A percentile compares a stretch with the other conserved stretches of the same genome.
These are phyloP conservation scores for Bathynomus jamesi DNA, from an alignment of 1,140 invertebrate species.

Conservation along the genomic window DNA sequence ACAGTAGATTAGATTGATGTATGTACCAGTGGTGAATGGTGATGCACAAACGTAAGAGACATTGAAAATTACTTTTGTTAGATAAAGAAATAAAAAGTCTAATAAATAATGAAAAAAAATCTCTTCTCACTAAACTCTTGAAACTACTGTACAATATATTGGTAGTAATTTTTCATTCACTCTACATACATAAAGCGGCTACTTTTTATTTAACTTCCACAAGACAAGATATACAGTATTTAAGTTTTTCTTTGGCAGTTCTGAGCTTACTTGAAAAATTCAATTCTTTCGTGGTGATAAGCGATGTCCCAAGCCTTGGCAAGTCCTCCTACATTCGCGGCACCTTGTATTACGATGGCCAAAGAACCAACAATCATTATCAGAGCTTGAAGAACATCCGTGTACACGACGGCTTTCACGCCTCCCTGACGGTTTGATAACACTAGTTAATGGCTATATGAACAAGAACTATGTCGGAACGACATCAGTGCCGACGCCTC, in stretches of 20 bases:
- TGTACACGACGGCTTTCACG: slow-evolving; percentile 73
- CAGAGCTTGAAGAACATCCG: slow-evolving; percentile 72
- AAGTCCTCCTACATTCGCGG: slow-evolving; percentile 55
- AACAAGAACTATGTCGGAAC: no score
- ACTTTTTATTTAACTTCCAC: not conserved
- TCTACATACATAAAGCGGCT: no score
- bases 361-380: slow-evolving; percentile 68
- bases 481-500: no score
- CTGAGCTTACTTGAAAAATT: slow-evolving; percentile 34
- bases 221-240: not conserved
- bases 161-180: not conserved
- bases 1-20: no score
- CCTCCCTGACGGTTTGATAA: slow-evolving; percentile 54
- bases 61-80: no score
- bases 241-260: not conserved
- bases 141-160: no score
- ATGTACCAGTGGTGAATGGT: no score
- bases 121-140: no score
- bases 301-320: slow-evolving; percentile 14
- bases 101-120: no score
- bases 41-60: no score
- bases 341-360: slow-evolving; percentile 58
- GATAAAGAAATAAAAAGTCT: no score
- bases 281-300: slow-evolving; percentile 22
- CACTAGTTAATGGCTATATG: not conserved